These are phyloP conservation scores for Nudaria mundana DNA, from an alignment of 2,888 invertebrate species.

Conservation along the genomic window DNA sequence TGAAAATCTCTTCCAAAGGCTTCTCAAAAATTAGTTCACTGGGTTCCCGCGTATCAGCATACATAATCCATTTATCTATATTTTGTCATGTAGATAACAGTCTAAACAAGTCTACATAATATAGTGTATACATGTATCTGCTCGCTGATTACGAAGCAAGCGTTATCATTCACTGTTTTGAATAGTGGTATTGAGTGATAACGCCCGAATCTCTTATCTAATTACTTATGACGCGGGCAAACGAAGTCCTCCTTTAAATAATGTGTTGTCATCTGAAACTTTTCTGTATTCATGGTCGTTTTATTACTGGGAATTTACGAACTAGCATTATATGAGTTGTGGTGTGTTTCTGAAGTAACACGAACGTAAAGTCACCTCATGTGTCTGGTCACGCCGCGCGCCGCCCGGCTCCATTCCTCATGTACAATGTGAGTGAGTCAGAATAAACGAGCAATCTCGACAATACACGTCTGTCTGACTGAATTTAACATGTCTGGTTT, in stretches of 20 bases:
- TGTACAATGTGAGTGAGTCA: not conserved
- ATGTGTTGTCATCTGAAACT: too few species aligned
- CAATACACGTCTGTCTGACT: not conserved
- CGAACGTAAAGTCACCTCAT: not conserved
- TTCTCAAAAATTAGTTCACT: constrained; percentile 17
- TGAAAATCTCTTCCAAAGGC: constrained; percentile 1
- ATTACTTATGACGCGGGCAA: not conserved
- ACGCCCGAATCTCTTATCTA: not conserved
- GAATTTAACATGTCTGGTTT: not conserved
- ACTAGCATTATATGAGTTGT: too few species aligned
- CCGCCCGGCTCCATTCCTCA: too few species aligned
- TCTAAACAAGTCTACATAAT: not conserved
- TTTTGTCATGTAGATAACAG: not conserved
- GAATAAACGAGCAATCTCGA: not conserved
- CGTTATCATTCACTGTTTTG: not conserved
- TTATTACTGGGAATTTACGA: too few species aligned
- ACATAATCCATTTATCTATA: not conserved
- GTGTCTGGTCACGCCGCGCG: not conserved
- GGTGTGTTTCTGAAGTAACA: too few species aligned
- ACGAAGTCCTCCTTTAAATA: too few species aligned
- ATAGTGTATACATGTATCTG: not conserved
- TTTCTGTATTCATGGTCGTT: too few species aligned
- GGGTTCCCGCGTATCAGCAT: constrained; percentile 6
- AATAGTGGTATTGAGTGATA: not conserved
- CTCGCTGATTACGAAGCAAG: not conserved